Base-by-base conservation (phyloP, 2,113 vertebrate species). In the Pseudorasbora parva region DNA sequence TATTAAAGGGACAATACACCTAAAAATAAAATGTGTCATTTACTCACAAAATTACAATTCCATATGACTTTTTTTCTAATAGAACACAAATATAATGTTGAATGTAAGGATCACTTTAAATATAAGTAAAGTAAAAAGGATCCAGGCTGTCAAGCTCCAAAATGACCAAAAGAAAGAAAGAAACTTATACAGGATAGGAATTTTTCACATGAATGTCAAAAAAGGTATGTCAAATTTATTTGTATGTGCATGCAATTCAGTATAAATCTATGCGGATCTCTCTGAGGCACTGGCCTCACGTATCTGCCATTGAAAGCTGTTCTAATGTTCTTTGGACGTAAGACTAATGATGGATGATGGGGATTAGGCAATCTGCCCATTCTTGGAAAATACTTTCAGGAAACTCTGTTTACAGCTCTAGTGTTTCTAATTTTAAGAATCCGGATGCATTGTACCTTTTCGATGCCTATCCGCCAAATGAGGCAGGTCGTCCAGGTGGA, bases 401-500 rank as follows among this genome's bases (percentile, higher is more conserved):
- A 72, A 45, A 72, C 41, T 43, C 2, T 71, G 68, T 72, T 72
- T 30, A 74, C n/a, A 74, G 15, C 23, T 74, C 14, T 8, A 74
- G 8, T 43, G 71, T 23, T n/a, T 6, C 30, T 30, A 19, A 30
- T 33, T 56, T 41, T 49, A 45, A 56, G 14, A 14, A 59, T 57
- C 30, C 68, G 7, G 54, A 59, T 15, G 12, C 5, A 62, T 2
- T 45, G 66, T 91, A 97, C 97, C 97, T 95, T 96, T 95, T 93
- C 96, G 93, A 90, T 99, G 97, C 89, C 95, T 94, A 12, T 97
- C 96, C 33, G 96, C 95, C 88, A 99, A 94, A 88, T 96, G 96
- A 51, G 88, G 93, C 64, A 96, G 93, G 88, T 97, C 96, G 47
- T 97, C 96, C 91, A 96, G 95, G 91, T 97, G 96, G 93, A 96